Evolutionary conservation across 2,888 invertebrate species (phyloP), one percentile per base, ranked within the genome.

Genomic region (Caenorhabditis virilis): DNA sequence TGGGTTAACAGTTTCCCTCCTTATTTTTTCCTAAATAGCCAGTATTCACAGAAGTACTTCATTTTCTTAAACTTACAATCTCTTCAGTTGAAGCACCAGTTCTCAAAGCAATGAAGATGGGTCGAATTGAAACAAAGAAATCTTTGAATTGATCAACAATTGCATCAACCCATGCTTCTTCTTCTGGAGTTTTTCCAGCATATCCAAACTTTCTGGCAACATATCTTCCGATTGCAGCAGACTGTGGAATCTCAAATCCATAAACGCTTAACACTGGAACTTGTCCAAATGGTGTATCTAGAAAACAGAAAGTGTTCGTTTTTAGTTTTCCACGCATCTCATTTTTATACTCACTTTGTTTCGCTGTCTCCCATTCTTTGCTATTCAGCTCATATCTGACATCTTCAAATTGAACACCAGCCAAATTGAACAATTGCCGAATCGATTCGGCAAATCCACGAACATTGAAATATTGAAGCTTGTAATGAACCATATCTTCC

Each of bases 181-280:
- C 61, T 27, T 54, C 61, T 18, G 53, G 46, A 23, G 53, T 62
- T 52, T 67, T 61, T 23, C 66, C 66, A 36, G 57, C 54, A 39
- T 48, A 67, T 60, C 72, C 42, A 38, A 52, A 68, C 50, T 70
- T 64, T n/a, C 52, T 60, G 30, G 69, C 64, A 9, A 72, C 42
- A 30, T 60, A 72, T 15, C 72, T 57, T 22, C 46, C 45, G 45
- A 72, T 61, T 35, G 72, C 72, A 1, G 61, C 35, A 0, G 72
- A 72, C 47, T 72, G 69, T 2, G 72, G 69, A 33, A 72, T 70
- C n/a, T 52, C 38, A 23, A 58, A 50, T 23, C 72, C 72, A 23
- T 70, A 67, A 11, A 70, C 67, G 30, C 53, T 59, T 25, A 72
- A 49, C 5, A 72, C 62, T 11, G 72, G 72, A 30, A 68, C 35